These are phyloP conservation scores for Calliphora vomitoria DNA, from an alignment of 2,888 invertebrate species.

Conservation along the genomic window DNA sequence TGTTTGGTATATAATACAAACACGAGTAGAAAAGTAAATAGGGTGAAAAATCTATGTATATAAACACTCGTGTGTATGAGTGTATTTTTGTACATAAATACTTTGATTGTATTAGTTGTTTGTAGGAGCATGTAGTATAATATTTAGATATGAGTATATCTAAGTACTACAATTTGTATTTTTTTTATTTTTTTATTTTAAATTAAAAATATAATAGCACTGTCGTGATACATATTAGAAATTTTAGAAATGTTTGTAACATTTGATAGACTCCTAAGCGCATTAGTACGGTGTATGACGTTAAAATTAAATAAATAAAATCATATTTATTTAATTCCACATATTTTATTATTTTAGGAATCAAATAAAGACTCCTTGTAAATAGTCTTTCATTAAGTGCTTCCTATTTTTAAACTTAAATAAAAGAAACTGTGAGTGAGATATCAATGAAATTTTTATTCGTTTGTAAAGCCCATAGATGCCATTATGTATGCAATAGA, in stretches of 20 bases:
- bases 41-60: not conserved
- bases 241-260: not conserved
- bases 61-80: not conserved
- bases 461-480: too few species aligned
- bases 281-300: not conserved
- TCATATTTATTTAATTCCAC: too few species aligned
- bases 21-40: not conserved
- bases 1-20: slow-evolving; percentile 4
- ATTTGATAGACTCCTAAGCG: not conserved
- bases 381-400: too few species aligned
- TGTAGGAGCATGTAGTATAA: not conserved
- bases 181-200: not conserved
- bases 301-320: too few species aligned
- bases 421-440: too few species aligned
- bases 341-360: too few species aligned
- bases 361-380: too few species aligned
- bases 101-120: too few species aligned
- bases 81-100: too few species aligned
- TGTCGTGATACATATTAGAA: not conserved
- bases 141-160: not conserved
- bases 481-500: too few species aligned
- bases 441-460: too few species aligned
- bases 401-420: too few species aligned
- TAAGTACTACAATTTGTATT: not conserved
- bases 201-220: slow-evolving; percentile 2